Conservation (phyloP, 92 coral and sea anemone genomes). For the Porites evermanni region DNA sequence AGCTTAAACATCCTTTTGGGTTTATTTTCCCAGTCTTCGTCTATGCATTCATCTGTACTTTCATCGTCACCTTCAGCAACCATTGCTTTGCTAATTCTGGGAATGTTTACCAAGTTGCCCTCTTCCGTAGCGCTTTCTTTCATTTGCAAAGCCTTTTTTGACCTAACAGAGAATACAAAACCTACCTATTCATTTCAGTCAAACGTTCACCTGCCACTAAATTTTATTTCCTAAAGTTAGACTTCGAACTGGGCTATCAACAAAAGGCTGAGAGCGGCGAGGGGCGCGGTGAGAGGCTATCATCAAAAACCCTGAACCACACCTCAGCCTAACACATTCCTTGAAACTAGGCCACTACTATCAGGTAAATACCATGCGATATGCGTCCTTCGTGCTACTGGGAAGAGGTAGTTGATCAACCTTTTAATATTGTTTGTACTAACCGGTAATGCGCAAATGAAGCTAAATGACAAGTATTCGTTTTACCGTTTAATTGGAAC, state of each 20-base stretch:
- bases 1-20: neutral
- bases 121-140: neutral
- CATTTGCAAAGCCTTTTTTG: neutral
- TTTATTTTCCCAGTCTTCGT: neutral
- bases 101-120: neutral
- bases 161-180: neutral
- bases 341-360: too few species aligned
- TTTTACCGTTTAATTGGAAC: neutral
- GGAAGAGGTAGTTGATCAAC: neutral
- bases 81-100: too few species aligned
- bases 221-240: too few species aligned
- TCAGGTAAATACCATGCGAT: too few species aligned
- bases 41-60: neutral
- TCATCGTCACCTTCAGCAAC: neutral
- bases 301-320: neutral
- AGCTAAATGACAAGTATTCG: neutral
- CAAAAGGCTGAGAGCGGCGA: too few species aligned
- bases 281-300: neutral
- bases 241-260: too few species aligned
- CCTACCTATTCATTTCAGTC: neutral
- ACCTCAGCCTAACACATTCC: neutral
- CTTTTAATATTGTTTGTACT: neutral
- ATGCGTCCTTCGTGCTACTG: neutral
- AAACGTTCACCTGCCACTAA: neutral
- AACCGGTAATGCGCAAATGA: too few species aligned